Conservation (phyloP, 37 sponge, comb jelly and placozoan species). For the Petrosia ficiformis region DNA sequence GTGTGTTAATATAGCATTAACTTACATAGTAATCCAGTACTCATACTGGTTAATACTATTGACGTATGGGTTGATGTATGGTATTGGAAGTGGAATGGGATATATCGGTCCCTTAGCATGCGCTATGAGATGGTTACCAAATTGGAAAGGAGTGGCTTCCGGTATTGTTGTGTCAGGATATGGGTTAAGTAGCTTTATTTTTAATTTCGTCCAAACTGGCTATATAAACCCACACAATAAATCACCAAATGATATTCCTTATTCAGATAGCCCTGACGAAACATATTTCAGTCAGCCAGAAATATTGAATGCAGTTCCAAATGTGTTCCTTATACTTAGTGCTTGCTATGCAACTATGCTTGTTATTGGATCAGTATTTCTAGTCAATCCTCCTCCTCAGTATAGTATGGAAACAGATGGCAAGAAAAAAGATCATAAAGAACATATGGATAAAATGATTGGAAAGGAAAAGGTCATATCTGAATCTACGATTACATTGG, state of each 20-base stretch:
- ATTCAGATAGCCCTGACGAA: too few relatives aligned
- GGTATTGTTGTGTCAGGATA: conserved; percentile 89
- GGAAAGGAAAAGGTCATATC: too few relatives aligned
- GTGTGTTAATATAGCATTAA: conserved; percentile 40
- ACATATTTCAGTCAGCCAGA: conserved; percentile 45
- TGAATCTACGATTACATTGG: too few relatives aligned
- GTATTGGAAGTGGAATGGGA: conserved; percentile 75
- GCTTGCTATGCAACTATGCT: conserved; percentile 65
- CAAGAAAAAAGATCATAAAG: too few relatives aligned
- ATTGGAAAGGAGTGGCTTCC: conserved; percentile 74
- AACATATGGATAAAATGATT: too few relatives aligned
- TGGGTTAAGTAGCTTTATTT: conserved; percentile 74
- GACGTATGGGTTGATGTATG: conserved; percentile 87
- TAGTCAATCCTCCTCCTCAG: conserved; percentile 67
- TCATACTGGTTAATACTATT: conserved; percentile 71
- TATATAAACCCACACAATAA: conserved; percentile 83
- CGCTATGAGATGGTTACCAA: conserved; percentile 87
- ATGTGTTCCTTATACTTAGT: conserved; percentile 73
- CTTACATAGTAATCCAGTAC: conserved; percentile 44
- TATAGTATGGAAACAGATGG: too few relatives aligned
- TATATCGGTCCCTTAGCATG: conserved; percentile 75
- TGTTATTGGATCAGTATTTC: conserved; percentile 63
- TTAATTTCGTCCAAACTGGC: conserved; percentile 61
- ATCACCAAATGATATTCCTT: neutral
- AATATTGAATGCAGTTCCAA: conserved; percentile 62